phyloP scores from a whole-genome alignment of 2,888 invertebrate genomes.

The Seira ritae region DNA sequence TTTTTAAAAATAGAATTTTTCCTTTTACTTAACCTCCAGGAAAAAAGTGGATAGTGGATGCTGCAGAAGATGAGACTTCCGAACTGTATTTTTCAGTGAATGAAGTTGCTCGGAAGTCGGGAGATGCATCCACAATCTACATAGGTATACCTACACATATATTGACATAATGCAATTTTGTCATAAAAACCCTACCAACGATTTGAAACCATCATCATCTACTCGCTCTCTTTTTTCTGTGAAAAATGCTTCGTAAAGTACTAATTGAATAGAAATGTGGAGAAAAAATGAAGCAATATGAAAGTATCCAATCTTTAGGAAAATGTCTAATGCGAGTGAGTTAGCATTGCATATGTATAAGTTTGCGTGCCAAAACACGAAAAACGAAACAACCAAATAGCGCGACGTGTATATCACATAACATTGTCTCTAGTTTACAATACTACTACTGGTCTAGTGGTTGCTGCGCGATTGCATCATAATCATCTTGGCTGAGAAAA shows the following conservation, averaged over 20 bases:
- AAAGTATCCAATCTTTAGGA: too few relatives aligned
- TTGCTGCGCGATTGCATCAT: not conserved
- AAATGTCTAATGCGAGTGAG: too few relatives aligned
- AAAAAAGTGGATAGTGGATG: constrained; percentile 1
- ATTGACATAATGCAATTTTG: not conserved
- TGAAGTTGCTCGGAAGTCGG: not conserved
- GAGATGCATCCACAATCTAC: not conserved
- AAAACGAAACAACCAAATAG: not conserved
- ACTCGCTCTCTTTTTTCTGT: not conserved
- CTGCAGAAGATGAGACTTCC: not conserved
- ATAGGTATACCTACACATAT: not conserved
- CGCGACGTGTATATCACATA: not conserved
- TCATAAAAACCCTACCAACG: not conserved
- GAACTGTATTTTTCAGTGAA: not conserved
- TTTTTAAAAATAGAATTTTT: constrained; percentile 72
- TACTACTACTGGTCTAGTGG: not conserved
- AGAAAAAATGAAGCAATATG: too few relatives aligned
- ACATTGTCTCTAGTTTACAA: not conserved
- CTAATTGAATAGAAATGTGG: too few relatives aligned
- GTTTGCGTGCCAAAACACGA: not conserved
- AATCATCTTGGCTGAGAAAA: not conserved
- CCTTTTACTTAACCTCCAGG: constrained; percentile 32
- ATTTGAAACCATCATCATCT: not conserved
- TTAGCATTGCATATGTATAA: not conserved
- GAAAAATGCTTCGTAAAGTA: not conserved